Evolutionary conservation across 2,113 vertebrate genomes (phyloP).

Genomic region (Eclectus roratus): DNA sequence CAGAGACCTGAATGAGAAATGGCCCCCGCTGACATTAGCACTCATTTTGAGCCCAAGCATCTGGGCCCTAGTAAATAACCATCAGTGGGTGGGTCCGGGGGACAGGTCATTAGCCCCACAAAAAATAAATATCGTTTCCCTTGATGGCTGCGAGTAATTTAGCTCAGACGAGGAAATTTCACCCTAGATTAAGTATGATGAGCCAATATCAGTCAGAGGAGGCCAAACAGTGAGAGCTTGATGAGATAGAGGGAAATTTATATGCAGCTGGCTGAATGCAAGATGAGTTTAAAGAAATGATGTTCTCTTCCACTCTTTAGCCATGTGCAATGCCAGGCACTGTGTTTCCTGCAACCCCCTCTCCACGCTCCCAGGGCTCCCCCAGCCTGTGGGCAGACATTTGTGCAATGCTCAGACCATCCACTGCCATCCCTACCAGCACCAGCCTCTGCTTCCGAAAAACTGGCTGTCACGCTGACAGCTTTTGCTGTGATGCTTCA

Average conservation of each 20-base stretch:
- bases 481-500: neutral
- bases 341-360: neutral
- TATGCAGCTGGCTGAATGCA: slow-evolving; percentile 85
- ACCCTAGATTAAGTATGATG: slow-evolving; percentile 99
- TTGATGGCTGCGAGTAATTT: slow-evolving; percentile 99
- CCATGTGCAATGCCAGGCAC: neutral
- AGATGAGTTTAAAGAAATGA: slow-evolving; percentile 87
- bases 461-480: neutral
- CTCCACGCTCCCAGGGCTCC: neutral
- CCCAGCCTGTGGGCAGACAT: accelerated
- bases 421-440: neutral
- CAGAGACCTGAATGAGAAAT: slow-evolving; percentile 92
- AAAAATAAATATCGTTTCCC: slow-evolving; percentile 99
- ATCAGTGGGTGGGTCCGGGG: slow-evolving; percentile 98
- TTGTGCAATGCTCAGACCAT: neutral
- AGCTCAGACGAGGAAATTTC: slow-evolving; percentile 98
- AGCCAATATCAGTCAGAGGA: slow-evolving; percentile 97
- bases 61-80: slow-evolving; percentile 99
- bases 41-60: slow-evolving; percentile 99
- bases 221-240: slow-evolving; percentile 87
- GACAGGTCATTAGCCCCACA: slow-evolving; percentile 99
- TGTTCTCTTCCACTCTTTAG: slow-evolving; percentile 63
- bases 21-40: slow-evolving; percentile 98
- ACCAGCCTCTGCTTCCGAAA: neutral
- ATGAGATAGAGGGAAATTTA: slow-evolving; percentile 91